Base-by-base conservation (phyloP, 2,113 vertebrate genomes). In the Rhinoptilus africanus region DNA sequence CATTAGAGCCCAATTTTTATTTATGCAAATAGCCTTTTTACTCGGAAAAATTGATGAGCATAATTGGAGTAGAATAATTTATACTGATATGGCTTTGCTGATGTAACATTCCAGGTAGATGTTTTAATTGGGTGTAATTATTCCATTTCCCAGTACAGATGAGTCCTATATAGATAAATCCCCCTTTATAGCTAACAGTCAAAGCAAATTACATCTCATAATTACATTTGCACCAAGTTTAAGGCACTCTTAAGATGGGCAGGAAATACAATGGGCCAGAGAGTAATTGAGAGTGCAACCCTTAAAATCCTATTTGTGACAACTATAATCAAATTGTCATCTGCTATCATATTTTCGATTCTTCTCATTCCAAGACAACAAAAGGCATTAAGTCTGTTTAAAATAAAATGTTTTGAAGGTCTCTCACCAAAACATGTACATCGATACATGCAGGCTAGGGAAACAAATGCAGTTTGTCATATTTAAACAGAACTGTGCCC, bases 221-320 rank as follows among this genome's bases (percentile, higher is more conserved):
- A 95, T 97, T 96, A 95, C 62, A 85, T 93, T 94, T 94, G 82
- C 34, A 54, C 56, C 32, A 27, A 75, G 43, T 93, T 93, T 95
- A 73, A 91, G 77, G 67, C 73, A 64, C 89, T 88, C 73, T 67
- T 67, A 92, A 77, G 73, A 63, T 68, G 24, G 30, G 28, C 73
- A 64, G 84, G 69, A 92, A 85, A 68, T 89, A 64, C 50, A 91
- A 89, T 63, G 62, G 67, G 50, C 81, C 30, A 9, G 7, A 82
- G 62, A 35, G 23, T 96, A 94, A 92, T 34, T 85, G 73, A 76
- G 74, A 93, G 63, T 69, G 71, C 93, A 91, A 51, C 81, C 86
- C 94, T 85, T 96, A 96, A 96, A 95, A 93, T 92, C 68, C 67
- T 69, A 5, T 93, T 89, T 97, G 74, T 96, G 89, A 88, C 89